Conservation (phyloP, 2,888 invertebrate species). For the Mamestra brassicae region DNA sequence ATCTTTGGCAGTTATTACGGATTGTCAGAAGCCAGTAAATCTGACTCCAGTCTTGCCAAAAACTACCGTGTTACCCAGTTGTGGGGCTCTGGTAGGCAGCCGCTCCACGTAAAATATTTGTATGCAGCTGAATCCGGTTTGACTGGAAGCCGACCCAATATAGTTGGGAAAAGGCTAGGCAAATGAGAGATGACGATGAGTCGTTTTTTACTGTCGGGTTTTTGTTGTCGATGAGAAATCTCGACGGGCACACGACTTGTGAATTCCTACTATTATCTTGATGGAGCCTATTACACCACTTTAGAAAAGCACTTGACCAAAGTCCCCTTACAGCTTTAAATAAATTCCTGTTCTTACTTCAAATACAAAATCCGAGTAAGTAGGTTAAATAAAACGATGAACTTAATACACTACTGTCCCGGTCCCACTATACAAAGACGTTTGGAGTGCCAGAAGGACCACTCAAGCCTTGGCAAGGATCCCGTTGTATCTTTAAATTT, state of each 20-base stretch:
- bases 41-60: too few relatives aligned
- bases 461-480: constrained; percentile 87
- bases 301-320: neutral
- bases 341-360: constrained; percentile 25
- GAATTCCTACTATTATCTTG: too few relatives aligned
- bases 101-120: too few relatives aligned
- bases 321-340: constrained; percentile 9
- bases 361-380: constrained; percentile 49
- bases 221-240: neutral
- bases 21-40: too few relatives aligned
- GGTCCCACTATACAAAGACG: constrained; percentile 71
- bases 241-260: neutral
- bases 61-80: too few relatives aligned
- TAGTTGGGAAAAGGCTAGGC: too few relatives aligned
- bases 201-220: neutral
- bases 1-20: too few relatives aligned
- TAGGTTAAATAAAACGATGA: constrained; percentile 76
- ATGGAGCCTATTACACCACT: neutral
- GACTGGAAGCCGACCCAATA: too few relatives aligned
- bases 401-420: constrained; percentile 74
- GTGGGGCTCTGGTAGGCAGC: too few relatives aligned
- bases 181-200: too few relatives aligned
- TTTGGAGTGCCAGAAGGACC: constrained; percentile 74
- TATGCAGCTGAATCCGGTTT: too few relatives aligned
- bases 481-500: constrained; percentile 88